phyloP scores from a whole-genome alignment of 2,113 vertebrate genomes.

The Perca fluviatilis region DNA sequence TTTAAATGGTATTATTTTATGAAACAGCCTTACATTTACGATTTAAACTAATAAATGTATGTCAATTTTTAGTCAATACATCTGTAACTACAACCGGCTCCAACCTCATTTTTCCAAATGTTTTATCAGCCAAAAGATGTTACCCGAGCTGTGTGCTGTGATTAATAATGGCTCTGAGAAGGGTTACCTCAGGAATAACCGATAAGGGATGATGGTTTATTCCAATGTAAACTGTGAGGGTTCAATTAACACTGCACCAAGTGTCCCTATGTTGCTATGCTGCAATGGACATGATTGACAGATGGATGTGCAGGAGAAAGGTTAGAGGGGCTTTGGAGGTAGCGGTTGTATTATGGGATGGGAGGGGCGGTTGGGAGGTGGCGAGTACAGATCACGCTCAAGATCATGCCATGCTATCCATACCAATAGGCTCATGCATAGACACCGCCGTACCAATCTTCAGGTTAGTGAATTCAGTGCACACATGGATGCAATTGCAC shows the following conservation, averaged over 20 bases:
- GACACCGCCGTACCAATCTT: constrained; percentile 45
- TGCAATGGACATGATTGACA: constrained; percentile 74
- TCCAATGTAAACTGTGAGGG: constrained; percentile 55
- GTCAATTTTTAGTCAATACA: constrained; percentile 12
- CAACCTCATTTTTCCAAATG: constrained; percentile 34
- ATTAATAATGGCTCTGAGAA: constrained; percentile 58
- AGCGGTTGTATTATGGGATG: constrained; percentile 58
- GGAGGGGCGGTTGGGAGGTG: constrained; percentile 29
- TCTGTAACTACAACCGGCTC: constrained; percentile 7
- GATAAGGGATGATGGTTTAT: constrained; percentile 62
- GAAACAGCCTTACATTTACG: neutral
- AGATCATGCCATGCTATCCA: constrained; percentile 63
- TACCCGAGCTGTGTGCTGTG: constrained; percentile 49
- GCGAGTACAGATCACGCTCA: constrained; percentile 56
- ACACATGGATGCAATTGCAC: constrained; percentile 40
- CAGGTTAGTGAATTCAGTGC: constrained; percentile 31
- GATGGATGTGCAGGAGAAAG: constrained; percentile 69
- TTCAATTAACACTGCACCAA: constrained; percentile 67
- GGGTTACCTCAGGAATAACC: constrained; percentile 57
- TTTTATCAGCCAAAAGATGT: constrained; percentile 54
- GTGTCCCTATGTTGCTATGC: constrained; percentile 61
- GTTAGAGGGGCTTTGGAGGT: constrained; percentile 74
- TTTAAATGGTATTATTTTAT: neutral
- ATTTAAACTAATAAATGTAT: constrained; percentile 13
- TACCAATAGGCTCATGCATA: constrained; percentile 67